These are phyloP conservation scores for Diabrotica virgifera DNA, from an alignment of 1,140 invertebrate species.

Conservation along the genomic window DNA sequence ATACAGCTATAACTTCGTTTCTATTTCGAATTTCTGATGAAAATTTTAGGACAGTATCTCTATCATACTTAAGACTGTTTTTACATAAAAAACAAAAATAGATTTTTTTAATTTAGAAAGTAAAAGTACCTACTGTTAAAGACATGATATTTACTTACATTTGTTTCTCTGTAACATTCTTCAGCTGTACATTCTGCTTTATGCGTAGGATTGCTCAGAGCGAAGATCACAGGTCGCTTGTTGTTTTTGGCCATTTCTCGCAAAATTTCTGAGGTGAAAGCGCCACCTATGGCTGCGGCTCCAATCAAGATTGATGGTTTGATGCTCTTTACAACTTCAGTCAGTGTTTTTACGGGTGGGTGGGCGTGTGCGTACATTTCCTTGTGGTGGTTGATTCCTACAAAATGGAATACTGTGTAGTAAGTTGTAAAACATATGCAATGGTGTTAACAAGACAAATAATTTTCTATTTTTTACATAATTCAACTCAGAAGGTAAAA, in stretches of 20 bases:
- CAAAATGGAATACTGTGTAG: neutral
- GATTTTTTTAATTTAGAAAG: no score
- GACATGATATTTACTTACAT: conserved; percentile 56
- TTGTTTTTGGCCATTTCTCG: conserved; percentile 77
- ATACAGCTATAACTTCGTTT: no score
- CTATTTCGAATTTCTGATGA: no score
- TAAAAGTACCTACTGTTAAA: no score
- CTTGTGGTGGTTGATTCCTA: conserved; percentile 70
- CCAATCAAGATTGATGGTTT: conserved; percentile 86
- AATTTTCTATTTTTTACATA: no score
- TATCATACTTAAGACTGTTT: no score
- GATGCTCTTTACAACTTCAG: conserved; percentile 71
- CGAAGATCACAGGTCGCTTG: conserved; percentile 84
- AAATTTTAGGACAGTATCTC: no score
- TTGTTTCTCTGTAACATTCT: conserved; percentile 80
- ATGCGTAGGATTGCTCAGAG: conserved; percentile 92
- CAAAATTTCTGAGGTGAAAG: conserved; percentile 83
- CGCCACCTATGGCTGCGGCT: conserved; percentile 76
- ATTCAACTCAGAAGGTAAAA: no score
- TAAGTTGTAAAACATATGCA: neutral
- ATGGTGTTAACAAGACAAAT: neutral
- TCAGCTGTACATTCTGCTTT: conserved; percentile 98
- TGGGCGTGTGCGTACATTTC: conserved; percentile 70
- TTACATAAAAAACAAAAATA: no score
- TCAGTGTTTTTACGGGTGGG: conserved; percentile 65